These are phyloP conservation scores for Clepsis dumicolana DNA, from an alignment of 2,888 invertebrate species.

Conservation along the genomic window DNA sequence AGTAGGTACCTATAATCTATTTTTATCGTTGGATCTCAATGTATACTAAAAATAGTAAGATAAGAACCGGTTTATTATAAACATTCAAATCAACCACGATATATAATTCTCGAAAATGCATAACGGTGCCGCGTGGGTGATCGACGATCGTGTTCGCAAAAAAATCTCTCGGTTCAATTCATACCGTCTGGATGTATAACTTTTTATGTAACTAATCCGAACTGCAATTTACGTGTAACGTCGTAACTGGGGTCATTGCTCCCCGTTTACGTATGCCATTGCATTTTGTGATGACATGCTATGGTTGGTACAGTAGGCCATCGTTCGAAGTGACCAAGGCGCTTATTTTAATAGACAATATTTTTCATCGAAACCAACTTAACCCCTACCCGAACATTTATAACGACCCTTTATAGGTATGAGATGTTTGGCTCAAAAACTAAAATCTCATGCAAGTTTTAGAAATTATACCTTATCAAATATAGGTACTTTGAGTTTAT, in stretches of 20 bases:
- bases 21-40: no score
- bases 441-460: no score
- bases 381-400: no score
- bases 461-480: no score
- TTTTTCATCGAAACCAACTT: no score
- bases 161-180: neutral
- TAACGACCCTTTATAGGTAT: no score
- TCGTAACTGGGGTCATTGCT: slow-evolving; percentile 7
- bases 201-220: slow-evolving; percentile 1
- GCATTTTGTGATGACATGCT: neutral
- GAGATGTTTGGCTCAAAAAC: no score
- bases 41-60: no score
- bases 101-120: neutral
- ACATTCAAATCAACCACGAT: no score
- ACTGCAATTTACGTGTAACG: slow-evolving; percentile 12
- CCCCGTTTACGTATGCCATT: neutral
- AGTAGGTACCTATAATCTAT: no score
- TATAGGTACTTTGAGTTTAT: no score
- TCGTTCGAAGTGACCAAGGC: neutral
- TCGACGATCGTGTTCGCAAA: neutral
- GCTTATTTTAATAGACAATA: neutral
- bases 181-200: slow-evolving; percentile 7
- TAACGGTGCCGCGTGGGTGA: neutral
- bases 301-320: neutral
- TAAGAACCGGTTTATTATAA: neutral